Evolutionary conservation across 2,888 invertebrate genomes (phyloP).

Genomic region (Megalurothrips usitatus): DNA sequence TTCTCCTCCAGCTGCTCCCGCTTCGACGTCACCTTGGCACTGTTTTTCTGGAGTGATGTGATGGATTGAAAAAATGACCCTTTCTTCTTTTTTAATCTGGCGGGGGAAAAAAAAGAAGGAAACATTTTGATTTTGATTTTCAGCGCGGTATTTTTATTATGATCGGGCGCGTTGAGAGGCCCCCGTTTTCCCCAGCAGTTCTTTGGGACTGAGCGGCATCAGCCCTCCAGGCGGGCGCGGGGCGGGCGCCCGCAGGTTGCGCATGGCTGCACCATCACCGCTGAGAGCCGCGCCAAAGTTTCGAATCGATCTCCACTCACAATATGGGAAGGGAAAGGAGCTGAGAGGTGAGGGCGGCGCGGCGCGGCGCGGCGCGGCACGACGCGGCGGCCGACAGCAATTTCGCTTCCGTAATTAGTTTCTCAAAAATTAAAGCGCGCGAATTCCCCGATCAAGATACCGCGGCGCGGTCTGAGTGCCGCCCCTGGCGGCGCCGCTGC

Average conservation of each 20-base stretch:
- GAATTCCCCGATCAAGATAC: neutral
- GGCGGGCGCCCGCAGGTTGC: too few relatives aligned
- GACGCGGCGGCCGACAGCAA: neutral
- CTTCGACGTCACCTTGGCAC: constrained; percentile 87
- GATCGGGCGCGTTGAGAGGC: too few relatives aligned
- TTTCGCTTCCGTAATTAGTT: constrained; percentile 1
- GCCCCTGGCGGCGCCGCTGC: neutral
- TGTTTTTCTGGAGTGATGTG: constrained; percentile 92
- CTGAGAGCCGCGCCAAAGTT: neutral
- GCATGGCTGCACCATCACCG: neutral
- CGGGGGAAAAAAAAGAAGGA: constrained; percentile 39
- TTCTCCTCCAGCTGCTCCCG: constrained; percentile 89
- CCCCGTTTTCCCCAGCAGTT: too few relatives aligned
- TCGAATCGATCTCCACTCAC: neutral
- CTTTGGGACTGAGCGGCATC: too few relatives aligned
- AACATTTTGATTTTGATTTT: too few relatives aligned
- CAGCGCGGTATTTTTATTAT: too few relatives aligned
- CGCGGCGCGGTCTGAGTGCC: neutral
- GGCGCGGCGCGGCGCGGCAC: too few relatives aligned
- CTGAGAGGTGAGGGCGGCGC: neutral
- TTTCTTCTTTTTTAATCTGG: constrained; percentile 91
- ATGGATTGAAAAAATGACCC: constrained; percentile 95
- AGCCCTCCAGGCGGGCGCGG: too few relatives aligned
- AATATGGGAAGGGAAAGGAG: neutral
- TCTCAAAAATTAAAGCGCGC: neutral